Evolutionary conservation across 2,797 vertebrate genomes (phyloP), one percentile per base, ranked within the genome.

Genomic region (Acanthiza pusilla): DNA sequence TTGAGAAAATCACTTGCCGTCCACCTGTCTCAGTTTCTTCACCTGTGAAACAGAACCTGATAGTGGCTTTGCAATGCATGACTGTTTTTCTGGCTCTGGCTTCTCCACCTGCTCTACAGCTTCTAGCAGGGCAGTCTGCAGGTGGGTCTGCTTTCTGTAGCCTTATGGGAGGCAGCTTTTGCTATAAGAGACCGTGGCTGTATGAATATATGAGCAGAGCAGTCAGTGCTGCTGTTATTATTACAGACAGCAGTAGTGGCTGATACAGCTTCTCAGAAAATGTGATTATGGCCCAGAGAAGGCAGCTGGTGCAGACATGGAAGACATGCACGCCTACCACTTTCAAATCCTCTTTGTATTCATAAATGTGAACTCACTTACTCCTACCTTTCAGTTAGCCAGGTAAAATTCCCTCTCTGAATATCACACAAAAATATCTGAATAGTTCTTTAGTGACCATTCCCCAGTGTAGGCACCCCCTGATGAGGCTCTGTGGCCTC

Each of bases 41-140:
- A 86, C 54, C 67, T 94, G 40, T 75, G 62, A 94, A 94, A 89
- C 38, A 54, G 76, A 87, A 61, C 53, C 81, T n/a, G 40, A 21
- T 14, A 58, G 55, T 4, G n/a, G 48, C 70, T 84, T 85, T 93
- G 65, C 43, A 75, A 57, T 23, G 78, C 9, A 1, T 50, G 55
- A 71, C 72, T 88, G 77, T 58, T 79, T 91, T 89, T 85, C 85
- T 70, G 53, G 71, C 42, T 54, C 78, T 32, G 57, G 40, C 67
- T 89, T 75, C 63, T 55, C 73, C 2, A 2, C 67, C 80, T 76
- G 81, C 60, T 76, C 66, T 47, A n/a, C 81, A 92, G 91, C 63
- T 92, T 84, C 48, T 0, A 0, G 63, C 62, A 55, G 0, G 1
- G 71, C 58, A 78, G 25, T 17, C 54, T 86, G 80, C 80, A 73